Conservation (phyloP, 2,113 vertebrate species). For the Procapra przewalskii region DNA sequence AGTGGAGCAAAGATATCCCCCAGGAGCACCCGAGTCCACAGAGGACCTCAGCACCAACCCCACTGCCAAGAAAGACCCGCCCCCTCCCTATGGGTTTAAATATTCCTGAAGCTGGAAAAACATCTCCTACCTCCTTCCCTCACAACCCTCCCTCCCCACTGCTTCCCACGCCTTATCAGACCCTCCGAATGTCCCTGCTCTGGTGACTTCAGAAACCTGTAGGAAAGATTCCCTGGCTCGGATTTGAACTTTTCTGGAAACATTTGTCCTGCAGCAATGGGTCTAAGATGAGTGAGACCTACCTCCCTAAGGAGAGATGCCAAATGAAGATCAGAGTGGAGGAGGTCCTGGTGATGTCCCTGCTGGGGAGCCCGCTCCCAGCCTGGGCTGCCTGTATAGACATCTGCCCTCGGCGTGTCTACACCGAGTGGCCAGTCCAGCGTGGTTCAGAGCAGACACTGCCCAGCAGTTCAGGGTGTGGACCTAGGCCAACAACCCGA, state of each 20-base stretch:
- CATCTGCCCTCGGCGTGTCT: accelerated
- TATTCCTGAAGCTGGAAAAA: background rate
- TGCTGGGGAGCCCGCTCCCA: accelerated
- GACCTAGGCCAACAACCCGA: accelerated
- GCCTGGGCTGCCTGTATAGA: accelerated
- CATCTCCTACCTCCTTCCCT: background rate
- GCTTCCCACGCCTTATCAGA: background rate
- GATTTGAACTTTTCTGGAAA: conserved; percentile 26
- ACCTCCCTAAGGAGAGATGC: background rate
- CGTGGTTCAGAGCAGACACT: background rate
- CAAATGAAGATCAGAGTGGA: background rate
- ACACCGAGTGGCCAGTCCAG: accelerated
- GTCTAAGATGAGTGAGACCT: background rate
- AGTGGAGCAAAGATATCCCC: too few relatives aligned
- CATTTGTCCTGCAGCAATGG: background rate
- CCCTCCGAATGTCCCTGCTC: background rate
- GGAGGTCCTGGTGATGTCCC: background rate
- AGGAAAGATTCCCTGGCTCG: background rate
- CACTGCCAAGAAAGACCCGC: background rate
- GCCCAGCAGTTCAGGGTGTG: accelerated
- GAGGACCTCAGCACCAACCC: background rate
- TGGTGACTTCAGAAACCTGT: background rate
- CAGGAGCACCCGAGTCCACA: background rate
- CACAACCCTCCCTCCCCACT: accelerated
- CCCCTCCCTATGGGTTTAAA: background rate